These are phyloP conservation scores for Paguma larvata DNA, from an alignment of 2,797 vertebrate species.

Conservation along the genomic window DNA sequence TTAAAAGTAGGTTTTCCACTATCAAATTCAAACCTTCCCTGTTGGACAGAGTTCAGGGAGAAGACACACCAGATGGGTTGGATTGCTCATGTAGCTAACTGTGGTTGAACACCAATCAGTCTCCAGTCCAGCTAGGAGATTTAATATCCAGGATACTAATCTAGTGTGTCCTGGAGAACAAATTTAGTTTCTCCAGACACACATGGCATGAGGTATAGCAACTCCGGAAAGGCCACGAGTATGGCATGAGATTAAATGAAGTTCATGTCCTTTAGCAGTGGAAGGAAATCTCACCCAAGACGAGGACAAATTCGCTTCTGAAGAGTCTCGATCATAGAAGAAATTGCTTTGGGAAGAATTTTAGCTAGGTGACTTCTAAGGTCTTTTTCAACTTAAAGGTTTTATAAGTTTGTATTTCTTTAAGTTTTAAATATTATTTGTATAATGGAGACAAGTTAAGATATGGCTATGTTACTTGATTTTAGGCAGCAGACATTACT, in stretches of 20 bases:
- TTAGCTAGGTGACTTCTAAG: background rate
- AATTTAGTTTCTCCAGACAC: background rate
- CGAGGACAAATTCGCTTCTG: background rate
- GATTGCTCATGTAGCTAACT: background rate
- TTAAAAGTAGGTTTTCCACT: background rate
- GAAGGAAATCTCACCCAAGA: background rate
- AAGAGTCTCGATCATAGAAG: background rate
- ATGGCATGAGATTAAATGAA: background rate
- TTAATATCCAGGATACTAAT: background rate
- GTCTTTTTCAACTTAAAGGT: slow-evolving; percentile 11
- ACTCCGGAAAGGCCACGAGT: background rate
- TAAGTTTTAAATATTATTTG: background rate
- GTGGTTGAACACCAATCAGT: background rate
- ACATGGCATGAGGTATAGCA: background rate
- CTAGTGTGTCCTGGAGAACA: background rate
- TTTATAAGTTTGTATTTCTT: slow-evolving; percentile 43
- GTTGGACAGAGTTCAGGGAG: background rate
- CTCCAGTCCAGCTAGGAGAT: background rate
- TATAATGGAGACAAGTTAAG: too few relatives aligned
- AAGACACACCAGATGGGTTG: background rate
- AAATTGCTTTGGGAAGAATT: slow-evolving; percentile 1
- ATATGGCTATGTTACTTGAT: background rate
- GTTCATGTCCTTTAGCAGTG: background rate
- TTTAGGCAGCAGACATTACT: background rate
- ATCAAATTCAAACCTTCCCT: background rate